Evolutionary conservation across 2,113 vertebrate genomes (phyloP).

Genomic region (Actenoides lindsayi): DNA sequence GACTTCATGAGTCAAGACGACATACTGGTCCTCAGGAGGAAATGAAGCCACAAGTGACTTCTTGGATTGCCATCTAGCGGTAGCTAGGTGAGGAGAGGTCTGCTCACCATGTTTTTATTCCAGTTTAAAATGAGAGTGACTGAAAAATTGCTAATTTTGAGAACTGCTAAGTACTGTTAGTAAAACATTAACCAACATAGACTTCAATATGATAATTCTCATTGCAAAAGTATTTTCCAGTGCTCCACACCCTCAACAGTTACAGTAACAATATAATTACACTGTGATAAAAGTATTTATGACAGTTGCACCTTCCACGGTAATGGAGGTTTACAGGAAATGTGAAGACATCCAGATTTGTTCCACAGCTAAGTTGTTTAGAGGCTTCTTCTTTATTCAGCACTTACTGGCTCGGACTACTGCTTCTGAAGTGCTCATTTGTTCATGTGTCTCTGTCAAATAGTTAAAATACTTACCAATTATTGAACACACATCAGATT

Average conservation of each 20-base stretch:
- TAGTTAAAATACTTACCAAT: neutral
- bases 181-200: rapidly evolving
- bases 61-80: neutral
- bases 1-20: neutral
- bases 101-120: neutral
- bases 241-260: neutral
- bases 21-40: neutral
- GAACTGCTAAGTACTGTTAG: neutral
- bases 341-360: neutral
- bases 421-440: neutral
- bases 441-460: neutral
- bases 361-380: neutral
- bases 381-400: neutral
- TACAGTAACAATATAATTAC: neutral
- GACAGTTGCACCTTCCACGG: neutral
- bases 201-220: rapidly evolving
- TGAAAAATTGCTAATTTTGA: neutral
- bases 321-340: neutral
- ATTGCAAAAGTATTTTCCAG: neutral
- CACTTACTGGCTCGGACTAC: neutral
- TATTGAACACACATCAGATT: neutral
- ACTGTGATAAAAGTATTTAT: neutral
- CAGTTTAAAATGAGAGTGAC: neutral
- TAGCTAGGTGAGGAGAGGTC: neutral
- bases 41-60: neutral